A percentile compares a stretch with the other conserved stretches of the same genome.
phyloP scores from a whole-genome alignment of 2,113 vertebrate genomes.

The Dipodomys merriami region DNA sequence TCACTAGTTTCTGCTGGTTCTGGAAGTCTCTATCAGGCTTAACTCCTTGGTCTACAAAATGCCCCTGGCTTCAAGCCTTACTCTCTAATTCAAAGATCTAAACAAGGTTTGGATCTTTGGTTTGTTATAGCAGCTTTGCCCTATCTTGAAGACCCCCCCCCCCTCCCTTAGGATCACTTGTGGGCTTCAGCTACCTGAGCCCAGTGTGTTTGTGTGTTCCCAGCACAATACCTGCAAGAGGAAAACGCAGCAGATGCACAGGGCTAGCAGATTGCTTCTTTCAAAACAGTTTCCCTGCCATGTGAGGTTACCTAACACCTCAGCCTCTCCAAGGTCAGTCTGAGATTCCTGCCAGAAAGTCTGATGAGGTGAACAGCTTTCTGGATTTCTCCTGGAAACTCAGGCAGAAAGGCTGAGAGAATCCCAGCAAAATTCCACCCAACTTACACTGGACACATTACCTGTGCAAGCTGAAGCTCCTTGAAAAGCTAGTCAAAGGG shows the following conservation, averaged over 20 bases:
- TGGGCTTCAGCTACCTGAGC: neutral
- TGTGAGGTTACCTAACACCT: neutral
- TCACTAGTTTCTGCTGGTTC: neutral
- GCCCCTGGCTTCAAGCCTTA: neutral
- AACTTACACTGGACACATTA: neutral
- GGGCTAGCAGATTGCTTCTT: neutral
- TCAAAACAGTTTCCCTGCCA: neutral
- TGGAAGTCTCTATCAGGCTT: conserved; percentile 18
- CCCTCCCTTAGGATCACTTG: neutral
- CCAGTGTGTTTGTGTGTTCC: conserved; percentile 6
- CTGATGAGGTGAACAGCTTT: conserved; percentile 21
- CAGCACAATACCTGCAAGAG: neutral
- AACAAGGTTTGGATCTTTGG: neutral
- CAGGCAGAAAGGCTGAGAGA: neutral
- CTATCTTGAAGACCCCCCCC: neutral
- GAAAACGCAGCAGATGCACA: neutral
- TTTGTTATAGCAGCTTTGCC: neutral
- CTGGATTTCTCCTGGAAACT: conserved; percentile 37
- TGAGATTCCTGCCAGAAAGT: conserved; percentile 1
- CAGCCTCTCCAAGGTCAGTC: neutral
- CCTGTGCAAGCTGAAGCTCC: neutral
- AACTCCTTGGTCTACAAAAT: conserved; percentile 3
- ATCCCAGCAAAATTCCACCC: conserved; percentile 3
- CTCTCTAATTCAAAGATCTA: conserved; percentile 25
- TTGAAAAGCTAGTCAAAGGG: neutral